phyloP scores from a whole-genome alignment of 2,888 invertebrate species.

The Hipparchia semele region DNA sequence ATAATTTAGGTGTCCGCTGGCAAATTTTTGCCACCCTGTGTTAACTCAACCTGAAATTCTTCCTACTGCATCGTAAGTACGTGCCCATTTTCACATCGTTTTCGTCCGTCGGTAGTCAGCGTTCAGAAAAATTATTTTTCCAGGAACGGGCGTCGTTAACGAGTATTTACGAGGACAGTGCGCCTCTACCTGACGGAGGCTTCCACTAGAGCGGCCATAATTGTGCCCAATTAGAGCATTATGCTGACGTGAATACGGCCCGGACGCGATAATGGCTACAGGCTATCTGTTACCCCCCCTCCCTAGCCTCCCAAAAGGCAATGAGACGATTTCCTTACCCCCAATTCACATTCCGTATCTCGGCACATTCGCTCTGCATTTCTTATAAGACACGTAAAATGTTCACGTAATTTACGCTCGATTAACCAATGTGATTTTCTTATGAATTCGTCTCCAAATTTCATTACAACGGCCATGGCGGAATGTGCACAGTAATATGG shows the following conservation, averaged over 20 bases:
- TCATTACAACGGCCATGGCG: conserved; percentile 59
- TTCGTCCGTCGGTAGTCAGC: conserved; percentile 66
- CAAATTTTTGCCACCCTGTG: conserved; percentile 64
- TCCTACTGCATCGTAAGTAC: conserved; percentile 57
- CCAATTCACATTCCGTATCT: conserved; percentile 74
- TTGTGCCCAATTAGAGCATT: conserved; percentile 82
- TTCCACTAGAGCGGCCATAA: conserved; percentile 76
- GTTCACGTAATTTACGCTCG: conserved; percentile 75
- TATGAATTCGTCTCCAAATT: conserved; percentile 66
- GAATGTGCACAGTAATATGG: conserved; percentile 41
- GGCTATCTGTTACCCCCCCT: conserved; percentile 63
- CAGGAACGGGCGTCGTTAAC: conserved; percentile 76
- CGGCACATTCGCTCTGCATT: conserved; percentile 66
- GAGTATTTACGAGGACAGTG: conserved; percentile 79
- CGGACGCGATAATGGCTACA: conserved; percentile 76
- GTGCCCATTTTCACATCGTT: conserved; percentile 71
- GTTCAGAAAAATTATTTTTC: conserved; percentile 79
- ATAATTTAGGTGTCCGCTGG: conserved; percentile 53
- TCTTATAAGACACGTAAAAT: conserved; percentile 68
- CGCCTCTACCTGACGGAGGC: conserved; percentile 76
- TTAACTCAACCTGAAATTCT: conserved; percentile 70
- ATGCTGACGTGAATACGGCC: conserved; percentile 81
- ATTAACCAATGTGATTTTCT: conserved; percentile 69
- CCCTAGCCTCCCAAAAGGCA: conserved; percentile 53
- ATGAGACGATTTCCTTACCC: conserved; percentile 65